These are phyloP conservation scores for Cryptotis parvus DNA, from an alignment of 2,113 vertebrate species.

Conservation along the genomic window DNA sequence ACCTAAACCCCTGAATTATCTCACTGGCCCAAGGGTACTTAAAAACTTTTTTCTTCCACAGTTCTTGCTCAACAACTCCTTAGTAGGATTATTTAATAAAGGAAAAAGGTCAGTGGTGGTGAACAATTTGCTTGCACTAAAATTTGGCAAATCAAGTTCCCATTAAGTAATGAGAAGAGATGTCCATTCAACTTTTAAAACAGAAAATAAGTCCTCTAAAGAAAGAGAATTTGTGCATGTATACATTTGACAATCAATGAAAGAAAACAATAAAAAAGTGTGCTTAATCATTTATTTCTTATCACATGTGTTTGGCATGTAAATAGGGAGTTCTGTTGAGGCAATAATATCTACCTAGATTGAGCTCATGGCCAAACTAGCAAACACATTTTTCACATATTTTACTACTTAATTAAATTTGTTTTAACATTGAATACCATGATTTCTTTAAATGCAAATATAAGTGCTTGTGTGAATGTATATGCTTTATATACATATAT, in stretches of 20 bases:
- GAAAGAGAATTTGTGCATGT: neutral
- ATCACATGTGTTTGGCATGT: conserved; percentile 19
- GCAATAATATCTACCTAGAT: conserved; percentile 42
- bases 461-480: no score
- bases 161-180: neutral
- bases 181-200: conserved; percentile 24
- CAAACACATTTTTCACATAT: conserved; percentile 31
- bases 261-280: conserved; percentile 12
- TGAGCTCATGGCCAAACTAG: conserved; percentile 21
- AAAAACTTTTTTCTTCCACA: neutral
- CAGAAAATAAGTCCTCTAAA: neutral
- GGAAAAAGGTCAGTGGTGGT: neutral
- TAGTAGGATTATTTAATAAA: neutral
- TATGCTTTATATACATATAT: no score
- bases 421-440: no score
- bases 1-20: no score
- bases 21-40: no score
- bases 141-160: neutral
- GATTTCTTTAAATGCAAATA: neutral
- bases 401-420: conserved; percentile 6
- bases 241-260: neutral
- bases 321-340: conserved; percentile 64
- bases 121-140: conserved; percentile 11
- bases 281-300: conserved; percentile 60
- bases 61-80: neutral